Evolutionary conservation across 2,888 invertebrate genomes (phyloP), one percentile per base, ranked within the genome.

Genomic region (Drosophila incognita): DNA sequence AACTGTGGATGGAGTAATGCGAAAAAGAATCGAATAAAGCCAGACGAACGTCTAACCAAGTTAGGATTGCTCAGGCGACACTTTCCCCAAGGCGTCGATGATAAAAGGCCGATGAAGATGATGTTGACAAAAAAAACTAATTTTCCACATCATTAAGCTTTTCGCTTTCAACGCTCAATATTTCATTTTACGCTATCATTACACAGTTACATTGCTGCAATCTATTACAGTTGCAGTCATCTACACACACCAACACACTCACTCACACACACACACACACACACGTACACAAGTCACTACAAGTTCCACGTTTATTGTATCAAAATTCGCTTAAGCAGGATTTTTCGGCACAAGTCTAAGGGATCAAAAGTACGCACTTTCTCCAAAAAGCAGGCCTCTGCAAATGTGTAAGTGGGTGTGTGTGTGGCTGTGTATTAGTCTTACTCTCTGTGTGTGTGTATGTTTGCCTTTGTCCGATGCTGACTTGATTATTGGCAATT

Each of bases 61-160:
- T 74, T 79, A 78, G 66, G 60, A 74, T 74, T 74, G 71, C 63
- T 64, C 21, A 51, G 73, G 62, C 71, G 69, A 66, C 62, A 58
- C 51, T 70, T 66, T 56, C 33, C 67, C 35, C 49, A 46, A 69
- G 65, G 42, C 69, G 31, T 62, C 33, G 11, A 46, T 63, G 42
- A 62, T 35, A 40, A 58, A 57, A 46, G 11, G 24, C 27, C 21
- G 42, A n/a, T 52, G 42, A 59, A 36, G 54, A 61, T 51, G 35
- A 15, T 52, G 21, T 21, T 38, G 40, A 40, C 66, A 70, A 48
- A 68, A 89, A 27, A 82, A 90, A 84, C 82, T 79, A 86, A 89
- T 89, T 90, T 90, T 90, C 84, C 84, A 80, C 77, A 76, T 76
- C 87, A 90, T 90, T 89, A 78, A 82, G 72, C 75, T 81, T 82